A percentile compares a stretch with the other conserved stretches of the same genome.
Evolutionary conservation across 2,113 vertebrate species (phyloP).

Genomic region (Leiothrix lutea): DNA sequence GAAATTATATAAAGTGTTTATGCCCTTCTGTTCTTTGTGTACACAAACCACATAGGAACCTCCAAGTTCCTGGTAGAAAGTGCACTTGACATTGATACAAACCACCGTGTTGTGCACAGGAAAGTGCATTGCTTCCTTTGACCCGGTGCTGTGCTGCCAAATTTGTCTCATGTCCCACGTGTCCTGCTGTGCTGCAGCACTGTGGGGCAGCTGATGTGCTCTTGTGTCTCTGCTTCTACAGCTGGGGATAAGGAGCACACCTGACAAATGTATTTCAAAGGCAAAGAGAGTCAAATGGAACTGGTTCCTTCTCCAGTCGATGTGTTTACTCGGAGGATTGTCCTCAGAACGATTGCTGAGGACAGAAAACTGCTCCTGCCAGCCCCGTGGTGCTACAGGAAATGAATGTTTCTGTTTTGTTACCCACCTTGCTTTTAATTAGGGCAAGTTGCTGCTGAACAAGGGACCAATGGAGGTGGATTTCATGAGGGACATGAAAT

Average conservation of each 20-base stretch:
- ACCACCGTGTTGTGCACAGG: background rate
- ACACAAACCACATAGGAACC: background rate
- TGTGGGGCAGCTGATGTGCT: background rate
- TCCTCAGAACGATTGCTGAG: background rate
- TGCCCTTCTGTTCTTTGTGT: background rate
- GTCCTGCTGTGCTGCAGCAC: background rate
- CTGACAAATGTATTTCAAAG: background rate
- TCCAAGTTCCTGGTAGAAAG: background rate
- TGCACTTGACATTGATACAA: background rate
- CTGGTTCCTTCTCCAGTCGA: background rate
- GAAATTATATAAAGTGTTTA: background rate
- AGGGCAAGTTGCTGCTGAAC: conserved; percentile 13
- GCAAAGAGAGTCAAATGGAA: background rate
- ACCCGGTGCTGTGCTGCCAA: background rate
- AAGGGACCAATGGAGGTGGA: background rate
- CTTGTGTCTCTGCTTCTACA: background rate
- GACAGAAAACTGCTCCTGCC: background rate
- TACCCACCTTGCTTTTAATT: conserved; percentile 4
- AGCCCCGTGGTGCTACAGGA: background rate
- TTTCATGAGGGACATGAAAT: background rate
- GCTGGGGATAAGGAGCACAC: background rate
- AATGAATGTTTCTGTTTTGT: conserved; percentile 56
- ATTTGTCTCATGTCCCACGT: background rate
- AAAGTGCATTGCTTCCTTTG: background rate
- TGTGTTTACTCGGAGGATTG: background rate